These are phyloP conservation scores for Australoheros facetus DNA, from an alignment of 2,797 vertebrate genomes.

Conservation along the genomic window DNA sequence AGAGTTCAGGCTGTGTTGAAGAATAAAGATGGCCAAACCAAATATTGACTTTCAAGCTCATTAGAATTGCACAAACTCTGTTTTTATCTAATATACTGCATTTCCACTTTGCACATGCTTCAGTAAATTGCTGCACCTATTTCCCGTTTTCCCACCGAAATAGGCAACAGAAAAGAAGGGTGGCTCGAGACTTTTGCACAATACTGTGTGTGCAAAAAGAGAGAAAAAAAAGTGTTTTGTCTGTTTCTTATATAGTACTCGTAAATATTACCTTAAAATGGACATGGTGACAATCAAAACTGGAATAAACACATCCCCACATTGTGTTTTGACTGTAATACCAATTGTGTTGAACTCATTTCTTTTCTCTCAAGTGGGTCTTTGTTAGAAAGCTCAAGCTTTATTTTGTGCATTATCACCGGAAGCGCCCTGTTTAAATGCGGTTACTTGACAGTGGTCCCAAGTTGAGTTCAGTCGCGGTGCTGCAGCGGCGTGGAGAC, in stretches of 20 bases:
- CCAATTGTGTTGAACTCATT: too few relatives aligned
- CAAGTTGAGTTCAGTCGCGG: slow-evolving; percentile 48
- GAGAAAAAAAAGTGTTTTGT: background rate
- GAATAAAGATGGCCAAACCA: background rate
- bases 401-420: slow-evolving; percentile 35
- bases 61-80: background rate
- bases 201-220: background rate
- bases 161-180: background rate
- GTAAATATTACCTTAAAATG: too few relatives aligned
- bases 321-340: too few relatives aligned
- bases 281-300: too few relatives aligned
- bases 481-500: slow-evolving; percentile 56
- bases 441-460: slow-evolving; percentile 36
- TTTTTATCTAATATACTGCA: background rate
- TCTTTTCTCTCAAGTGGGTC: too few relatives aligned
- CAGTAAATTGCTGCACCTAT: background rate
- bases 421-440: slow-evolving; percentile 25
- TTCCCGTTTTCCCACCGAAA: background rate
- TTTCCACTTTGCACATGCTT: background rate
- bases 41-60: background rate
- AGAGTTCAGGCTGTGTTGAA: background rate
- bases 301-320: too few relatives aligned
- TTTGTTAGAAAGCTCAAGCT: background rate
- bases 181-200: background rate
- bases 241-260: background rate